These are phyloP conservation scores for Rhyacichthys aspro DNA, from an alignment of 2,797 vertebrate genomes.

Conservation along the genomic window DNA sequence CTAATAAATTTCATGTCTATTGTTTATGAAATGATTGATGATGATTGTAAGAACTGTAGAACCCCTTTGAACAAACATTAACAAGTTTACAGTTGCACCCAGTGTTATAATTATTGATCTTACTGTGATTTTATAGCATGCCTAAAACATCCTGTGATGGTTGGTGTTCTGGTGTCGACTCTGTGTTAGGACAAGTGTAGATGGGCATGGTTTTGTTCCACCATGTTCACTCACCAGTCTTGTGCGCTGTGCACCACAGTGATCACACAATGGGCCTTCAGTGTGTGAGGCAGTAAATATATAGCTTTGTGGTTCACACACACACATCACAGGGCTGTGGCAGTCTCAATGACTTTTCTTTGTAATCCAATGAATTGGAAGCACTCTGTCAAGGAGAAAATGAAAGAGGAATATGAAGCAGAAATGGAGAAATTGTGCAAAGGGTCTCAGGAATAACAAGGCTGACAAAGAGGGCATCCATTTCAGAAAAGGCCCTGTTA, in stretches of 20 bases:
- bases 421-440: conserved; percentile 43
- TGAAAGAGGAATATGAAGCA: conserved; percentile 48
- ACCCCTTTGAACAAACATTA: too few species aligned
- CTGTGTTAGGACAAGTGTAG: conserved; percentile 37
- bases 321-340: conserved; percentile 25
- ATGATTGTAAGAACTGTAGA: too few species aligned
- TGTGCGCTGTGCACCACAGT: conserved; percentile 12
- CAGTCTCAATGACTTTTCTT: conserved; percentile 53
- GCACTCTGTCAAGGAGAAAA: conserved; percentile 47
- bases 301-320: conserved; percentile 19
- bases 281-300: conserved; percentile 19
- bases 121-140: background rate
- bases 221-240: conserved; percentile 17
- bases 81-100: too few species aligned
- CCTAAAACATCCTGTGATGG: background rate
- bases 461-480: conserved; percentile 50
- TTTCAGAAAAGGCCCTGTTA: conserved; percentile 52
- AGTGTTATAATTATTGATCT: too few species aligned
- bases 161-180: too few species aligned
- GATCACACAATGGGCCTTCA: conserved; percentile 21
- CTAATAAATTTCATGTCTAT: too few species aligned
- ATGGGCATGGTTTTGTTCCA: conserved; percentile 50
- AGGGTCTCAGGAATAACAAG: conserved; percentile 39
- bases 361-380: conserved; percentile 59
- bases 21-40: too few species aligned